phyloP scores from a whole-genome alignment of 1,140 invertebrate species.

The Procambarus virginalis region DNA sequence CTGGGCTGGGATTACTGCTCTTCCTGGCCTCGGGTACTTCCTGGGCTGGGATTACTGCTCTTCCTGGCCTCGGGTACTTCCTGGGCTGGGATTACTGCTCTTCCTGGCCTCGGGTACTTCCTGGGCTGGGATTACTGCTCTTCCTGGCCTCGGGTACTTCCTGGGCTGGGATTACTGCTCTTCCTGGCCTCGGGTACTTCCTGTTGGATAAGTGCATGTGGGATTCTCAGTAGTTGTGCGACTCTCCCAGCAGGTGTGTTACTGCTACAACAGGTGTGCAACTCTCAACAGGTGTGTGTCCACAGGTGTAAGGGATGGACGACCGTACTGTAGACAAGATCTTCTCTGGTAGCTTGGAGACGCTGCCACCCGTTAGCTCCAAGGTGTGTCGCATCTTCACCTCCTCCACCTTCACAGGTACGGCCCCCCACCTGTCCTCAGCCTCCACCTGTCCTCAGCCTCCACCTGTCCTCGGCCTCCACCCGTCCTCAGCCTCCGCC shows the following conservation, averaged over 20 bases:
- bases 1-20: too few species aligned
- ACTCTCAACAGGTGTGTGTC: background rate
- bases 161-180: too few species aligned
- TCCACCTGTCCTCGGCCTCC: background rate
- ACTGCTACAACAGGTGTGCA: background rate
- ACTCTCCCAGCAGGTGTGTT: background rate
- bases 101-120: too few species aligned
- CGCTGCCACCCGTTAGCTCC: slow-evolving; percentile 94
- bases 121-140: too few species aligned
- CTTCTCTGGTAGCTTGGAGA: slow-evolving; percentile 90
- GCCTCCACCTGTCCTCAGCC: background rate
- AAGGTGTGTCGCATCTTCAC: slow-evolving; percentile 99
- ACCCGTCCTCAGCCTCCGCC: background rate
- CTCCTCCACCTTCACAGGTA: slow-evolving; percentile 98
- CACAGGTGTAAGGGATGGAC: slow-evolving; percentile 79
- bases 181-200: too few species aligned
- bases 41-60: too few species aligned
- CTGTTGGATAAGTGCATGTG: too few species aligned
- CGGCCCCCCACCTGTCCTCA: background rate
- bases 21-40: too few species aligned
- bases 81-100: too few species aligned
- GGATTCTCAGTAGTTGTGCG: background rate
- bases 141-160: too few species aligned
- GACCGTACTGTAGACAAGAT: slow-evolving; percentile 92
- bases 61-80: too few species aligned